phyloP scores from a whole-genome alignment of 2,888 invertebrate species.

The Eristalis intricaria region DNA sequence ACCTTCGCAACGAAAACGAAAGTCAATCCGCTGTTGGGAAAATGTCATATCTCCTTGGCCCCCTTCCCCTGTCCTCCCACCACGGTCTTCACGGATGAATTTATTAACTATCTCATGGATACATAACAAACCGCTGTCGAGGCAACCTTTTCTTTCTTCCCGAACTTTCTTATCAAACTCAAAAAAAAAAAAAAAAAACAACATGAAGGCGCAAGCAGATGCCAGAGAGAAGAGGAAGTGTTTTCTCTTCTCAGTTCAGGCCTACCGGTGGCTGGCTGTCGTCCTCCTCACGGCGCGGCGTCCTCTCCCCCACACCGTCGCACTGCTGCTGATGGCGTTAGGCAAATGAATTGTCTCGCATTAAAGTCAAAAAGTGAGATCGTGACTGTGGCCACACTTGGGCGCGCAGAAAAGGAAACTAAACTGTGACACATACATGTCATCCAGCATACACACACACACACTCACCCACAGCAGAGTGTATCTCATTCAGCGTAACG shows the following conservation, averaged over 20 bases:
- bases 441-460: constrained; percentile 13
- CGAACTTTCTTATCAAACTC: constrained; percentile 60
- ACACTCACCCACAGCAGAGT: constrained; percentile 13
- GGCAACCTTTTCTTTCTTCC: constrained; percentile 29
- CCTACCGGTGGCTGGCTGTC: background rate
- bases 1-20: constrained; percentile 64
- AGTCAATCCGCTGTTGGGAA: constrained; percentile 55
- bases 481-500: constrained; percentile 40
- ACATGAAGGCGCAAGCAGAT: background rate
- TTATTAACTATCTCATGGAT: constrained; percentile 59
- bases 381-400: constrained; percentile 50
- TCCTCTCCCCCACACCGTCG: background rate
- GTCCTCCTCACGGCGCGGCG: background rate
- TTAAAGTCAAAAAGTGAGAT: constrained; percentile 72
- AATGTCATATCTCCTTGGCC: constrained; percentile 60
- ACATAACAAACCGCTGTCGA: background rate
- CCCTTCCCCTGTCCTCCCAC: background rate
- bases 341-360: constrained; percentile 71
- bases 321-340: constrained; percentile 27
- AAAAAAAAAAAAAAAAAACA: too few relatives aligned
- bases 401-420: constrained; percentile 23
- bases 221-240: constrained; percentile 33
- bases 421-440: constrained; percentile 56
- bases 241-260: constrained; percentile 47
- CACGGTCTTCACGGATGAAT: constrained; percentile 7